Evolutionary conservation across 1,140 invertebrate species (phyloP).

Genomic region (Argopecten irradians): DNA sequence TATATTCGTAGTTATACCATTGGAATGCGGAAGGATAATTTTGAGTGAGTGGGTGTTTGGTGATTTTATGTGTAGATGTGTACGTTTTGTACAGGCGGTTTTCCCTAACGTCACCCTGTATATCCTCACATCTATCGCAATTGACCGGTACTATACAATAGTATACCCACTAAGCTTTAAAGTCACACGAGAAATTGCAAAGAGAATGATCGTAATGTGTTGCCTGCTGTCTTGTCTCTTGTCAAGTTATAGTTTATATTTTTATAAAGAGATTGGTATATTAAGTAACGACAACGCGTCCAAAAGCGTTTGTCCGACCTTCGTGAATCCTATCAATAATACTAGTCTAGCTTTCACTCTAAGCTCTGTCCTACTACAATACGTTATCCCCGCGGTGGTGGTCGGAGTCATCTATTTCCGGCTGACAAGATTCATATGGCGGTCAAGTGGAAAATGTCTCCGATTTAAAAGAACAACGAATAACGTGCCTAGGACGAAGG

Average conservation of each 20-base stretch:
- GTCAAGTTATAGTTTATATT: conserved; percentile 58
- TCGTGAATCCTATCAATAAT: conserved; percentile 48
- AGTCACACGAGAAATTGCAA: conserved; percentile 68
- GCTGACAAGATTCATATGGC: conserved; percentile 63
- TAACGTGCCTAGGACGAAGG: conserved; percentile 68
- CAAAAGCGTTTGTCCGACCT: conserved; percentile 53
- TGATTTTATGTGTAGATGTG: conserved; percentile 62
- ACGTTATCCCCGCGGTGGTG: conserved; percentile 53
- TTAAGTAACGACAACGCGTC: background rate
- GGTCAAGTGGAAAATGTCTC: conserved; percentile 42
- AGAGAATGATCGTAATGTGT: conserved; percentile 58
- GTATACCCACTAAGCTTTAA: conserved; percentile 72
- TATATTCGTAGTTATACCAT: conserved; percentile 55
- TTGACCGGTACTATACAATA: conserved; percentile 71
- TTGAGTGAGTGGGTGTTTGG: conserved; percentile 61
- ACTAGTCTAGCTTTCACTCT: conserved; percentile 53
- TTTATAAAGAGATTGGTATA: conserved; percentile 49
- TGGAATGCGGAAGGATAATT: conserved; percentile 54
- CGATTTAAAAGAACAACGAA: conserved; percentile 63
- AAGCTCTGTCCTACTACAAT: conserved; percentile 51
- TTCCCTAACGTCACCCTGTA: conserved; percentile 53
- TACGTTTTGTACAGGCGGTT: conserved; percentile 62
- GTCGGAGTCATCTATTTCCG: conserved; percentile 53
- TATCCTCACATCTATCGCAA: conserved; percentile 62
- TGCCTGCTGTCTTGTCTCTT: conserved; percentile 54